Evolutionary conservation across 2,797 vertebrate genomes (phyloP).

Genomic region (Betta splendens): DNA sequence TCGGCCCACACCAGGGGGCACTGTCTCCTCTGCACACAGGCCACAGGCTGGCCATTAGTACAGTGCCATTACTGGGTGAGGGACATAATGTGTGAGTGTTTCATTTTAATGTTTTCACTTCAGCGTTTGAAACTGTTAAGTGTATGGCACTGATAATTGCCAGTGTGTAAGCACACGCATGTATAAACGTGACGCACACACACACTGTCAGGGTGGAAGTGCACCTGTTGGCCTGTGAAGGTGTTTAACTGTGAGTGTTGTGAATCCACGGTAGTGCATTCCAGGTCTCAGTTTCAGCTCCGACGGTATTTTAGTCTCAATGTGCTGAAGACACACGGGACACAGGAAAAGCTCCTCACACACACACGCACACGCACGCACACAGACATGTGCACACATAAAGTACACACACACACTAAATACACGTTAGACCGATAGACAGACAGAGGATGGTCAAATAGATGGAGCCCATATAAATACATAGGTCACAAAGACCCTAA

Average conservation of each 20-base stretch:
- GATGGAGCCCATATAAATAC: constrained; percentile 26
- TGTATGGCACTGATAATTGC: constrained; percentile 1
- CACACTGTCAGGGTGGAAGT: constrained; percentile 46
- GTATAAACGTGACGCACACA: constrained; percentile 29
- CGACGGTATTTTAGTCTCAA: constrained; percentile 71
- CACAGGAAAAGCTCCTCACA: constrained; percentile 55
- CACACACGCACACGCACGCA: constrained; percentile 36
- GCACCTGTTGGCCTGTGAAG: constrained; percentile 47
- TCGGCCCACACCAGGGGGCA: constrained; percentile 80
- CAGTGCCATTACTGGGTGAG: constrained; percentile 22
- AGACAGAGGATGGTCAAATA: too few relatives aligned
- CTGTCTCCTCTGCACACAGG: constrained; percentile 79
- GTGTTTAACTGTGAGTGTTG: constrained; percentile 32
- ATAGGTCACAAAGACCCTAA: too few relatives aligned
- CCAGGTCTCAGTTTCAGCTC: constrained; percentile 71
- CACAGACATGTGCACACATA: constrained; percentile 13
- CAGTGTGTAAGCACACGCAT: constrained; percentile 17
- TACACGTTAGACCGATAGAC: too few relatives aligned
- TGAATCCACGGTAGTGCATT: constrained; percentile 57
- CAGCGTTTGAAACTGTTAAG: constrained; percentile 20
- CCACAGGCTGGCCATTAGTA: constrained; percentile 36
- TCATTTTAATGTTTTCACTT: background rate
- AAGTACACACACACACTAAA: too few relatives aligned
- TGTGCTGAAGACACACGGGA: constrained; percentile 70
- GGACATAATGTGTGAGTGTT: background rate